Evolutionary conservation across 1,140 invertebrate genomes (phyloP).

Genomic region (Maniola jurtina): DNA sequence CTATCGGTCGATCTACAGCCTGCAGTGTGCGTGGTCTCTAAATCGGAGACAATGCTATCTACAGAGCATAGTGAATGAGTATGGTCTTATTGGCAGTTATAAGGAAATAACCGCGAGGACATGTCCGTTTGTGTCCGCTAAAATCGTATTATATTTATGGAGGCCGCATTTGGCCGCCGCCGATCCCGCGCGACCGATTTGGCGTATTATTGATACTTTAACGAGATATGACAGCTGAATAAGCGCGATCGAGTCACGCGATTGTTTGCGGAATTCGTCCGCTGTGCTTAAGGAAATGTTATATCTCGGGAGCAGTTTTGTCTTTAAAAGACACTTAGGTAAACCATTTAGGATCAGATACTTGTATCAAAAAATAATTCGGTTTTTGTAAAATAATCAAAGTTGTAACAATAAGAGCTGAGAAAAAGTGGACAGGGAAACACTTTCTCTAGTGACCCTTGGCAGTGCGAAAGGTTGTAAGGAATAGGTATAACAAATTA

Average conservation of each 20-base stretch:
- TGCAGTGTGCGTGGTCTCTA: background rate
- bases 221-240: slow-evolving; percentile 40
- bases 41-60: slow-evolving; percentile 48
- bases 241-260: slow-evolving; percentile 12
- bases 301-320: background rate
- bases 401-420: too few species aligned
- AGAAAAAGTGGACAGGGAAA: too few species aligned
- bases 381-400: too few species aligned
- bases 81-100: slow-evolving; percentile 56
- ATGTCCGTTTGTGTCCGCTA: slow-evolving; percentile 41
- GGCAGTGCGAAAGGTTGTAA: too few species aligned
- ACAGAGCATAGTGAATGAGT: slow-evolving; percentile 41
- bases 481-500: too few species aligned
- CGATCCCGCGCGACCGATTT: slow-evolving; percentile 36
- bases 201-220: slow-evolving; percentile 51
- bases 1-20: background rate
- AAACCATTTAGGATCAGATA: too few species aligned
- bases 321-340: too few species aligned
- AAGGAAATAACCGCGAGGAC: slow-evolving; percentile 59
- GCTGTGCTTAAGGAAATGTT: background rate
- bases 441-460: too few species aligned
- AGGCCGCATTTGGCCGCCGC: slow-evolving; percentile 49
- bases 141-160: slow-evolving; percentile 60
- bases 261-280: slow-evolving; percentile 4
- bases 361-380: too few species aligned